phyloP scores from a whole-genome alignment of 2,113 vertebrate genomes.

The Gasterosteus aculeatus region DNA sequence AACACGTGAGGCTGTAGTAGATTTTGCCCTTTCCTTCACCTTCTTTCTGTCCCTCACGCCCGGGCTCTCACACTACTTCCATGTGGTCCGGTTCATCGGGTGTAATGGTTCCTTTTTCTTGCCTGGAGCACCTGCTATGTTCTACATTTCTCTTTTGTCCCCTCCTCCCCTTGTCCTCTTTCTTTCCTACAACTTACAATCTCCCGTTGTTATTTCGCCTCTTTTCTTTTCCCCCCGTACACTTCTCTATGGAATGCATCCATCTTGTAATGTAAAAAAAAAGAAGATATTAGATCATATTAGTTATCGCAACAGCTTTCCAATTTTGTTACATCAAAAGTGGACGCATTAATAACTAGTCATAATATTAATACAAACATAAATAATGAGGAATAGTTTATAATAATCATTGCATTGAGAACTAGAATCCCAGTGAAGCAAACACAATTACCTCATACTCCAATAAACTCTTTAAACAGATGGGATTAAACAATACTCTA shows the following conservation, averaged over 20 bases:
- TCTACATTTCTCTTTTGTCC: conserved; percentile 22
- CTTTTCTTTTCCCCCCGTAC: not conserved
- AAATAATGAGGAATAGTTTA: not conserved
- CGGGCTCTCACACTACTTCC: conserved; percentile 31
- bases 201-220: not conserved
- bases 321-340: not conserved
- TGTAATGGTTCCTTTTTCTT: conserved; percentile 37
- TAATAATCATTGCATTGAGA: not conserved
- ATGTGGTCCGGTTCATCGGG: conserved; percentile 21
- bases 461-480: not conserved
- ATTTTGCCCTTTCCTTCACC: conserved; percentile 37
- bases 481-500: not conserved
- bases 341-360: not conserved
- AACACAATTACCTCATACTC: not conserved
- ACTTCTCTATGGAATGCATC: not conserved
- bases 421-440: too few species aligned
- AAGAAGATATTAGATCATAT: conserved; percentile 2
- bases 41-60: conserved; percentile 47
- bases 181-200: conserved; percentile 7
- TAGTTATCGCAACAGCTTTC: not conserved
- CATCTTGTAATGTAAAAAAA: not conserved
- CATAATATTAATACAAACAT: not conserved
- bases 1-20: conserved; percentile 34
- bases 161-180: not conserved
- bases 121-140: conserved; percentile 19